phyloP scores from a whole-genome alignment of 37 sponge, comb jelly and placozoan species.

The Chondrosia reniformis region DNA sequence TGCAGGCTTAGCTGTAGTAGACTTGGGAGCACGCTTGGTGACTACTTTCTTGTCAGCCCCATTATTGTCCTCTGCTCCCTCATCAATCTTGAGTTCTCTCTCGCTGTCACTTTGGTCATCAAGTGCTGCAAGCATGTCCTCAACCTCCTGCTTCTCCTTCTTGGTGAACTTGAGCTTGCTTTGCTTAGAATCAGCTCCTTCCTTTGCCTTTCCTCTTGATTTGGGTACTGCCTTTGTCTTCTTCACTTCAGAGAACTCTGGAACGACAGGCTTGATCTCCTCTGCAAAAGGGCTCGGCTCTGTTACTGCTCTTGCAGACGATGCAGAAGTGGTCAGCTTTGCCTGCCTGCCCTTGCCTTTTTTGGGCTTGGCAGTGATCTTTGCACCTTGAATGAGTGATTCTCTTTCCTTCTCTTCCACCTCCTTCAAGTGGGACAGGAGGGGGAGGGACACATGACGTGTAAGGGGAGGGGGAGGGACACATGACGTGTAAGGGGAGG shows the following conservation, averaged over 20 bases:
- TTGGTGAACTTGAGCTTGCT: not conserved
- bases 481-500: no score
- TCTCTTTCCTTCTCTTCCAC: slow-evolving; percentile 51
- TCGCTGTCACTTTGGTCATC: no score
- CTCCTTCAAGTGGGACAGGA: slow-evolving; percentile 16
- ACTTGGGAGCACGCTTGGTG: no score
- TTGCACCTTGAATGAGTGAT: slow-evolving; percentile 36
- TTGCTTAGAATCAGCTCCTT: not conserved
- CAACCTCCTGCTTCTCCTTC: no score
- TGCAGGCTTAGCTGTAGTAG: no score
- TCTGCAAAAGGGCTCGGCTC: slow-evolving; percentile 68
- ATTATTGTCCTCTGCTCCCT: no score
- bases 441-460: not conserved
- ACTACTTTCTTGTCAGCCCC: no score
- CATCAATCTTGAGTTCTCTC: no score
- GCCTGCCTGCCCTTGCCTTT: slow-evolving; percentile 47
- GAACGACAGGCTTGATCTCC: slow-evolving; percentile 44
- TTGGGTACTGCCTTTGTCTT: not conserved
- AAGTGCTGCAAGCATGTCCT: no score
- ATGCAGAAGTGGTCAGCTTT: slow-evolving; percentile 31
- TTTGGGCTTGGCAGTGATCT: slow-evolving; percentile 39
- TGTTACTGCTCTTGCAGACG: slow-evolving; percentile 26
- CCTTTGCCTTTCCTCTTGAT: not conserved
- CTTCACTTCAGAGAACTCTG: slow-evolving; percentile 50
- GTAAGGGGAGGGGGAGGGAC: not conserved